Conservation (phyloP, 2,888 invertebrate genomes). For the Torymus auratus region DNA sequence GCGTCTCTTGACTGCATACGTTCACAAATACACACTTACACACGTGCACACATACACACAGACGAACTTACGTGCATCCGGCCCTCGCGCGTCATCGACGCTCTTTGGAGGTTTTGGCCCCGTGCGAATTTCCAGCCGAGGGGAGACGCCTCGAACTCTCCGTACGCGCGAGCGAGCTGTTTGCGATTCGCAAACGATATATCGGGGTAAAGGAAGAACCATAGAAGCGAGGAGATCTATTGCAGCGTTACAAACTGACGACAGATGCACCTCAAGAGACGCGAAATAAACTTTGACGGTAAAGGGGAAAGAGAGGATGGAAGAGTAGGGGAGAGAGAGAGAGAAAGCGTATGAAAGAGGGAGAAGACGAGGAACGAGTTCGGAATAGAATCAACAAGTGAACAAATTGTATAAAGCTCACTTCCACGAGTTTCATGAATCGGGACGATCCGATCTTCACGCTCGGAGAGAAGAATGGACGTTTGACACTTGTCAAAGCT, state of each 20-base stretch:
- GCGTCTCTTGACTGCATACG: no score
- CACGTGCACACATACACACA: no score
- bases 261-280: slow-evolving; percentile 49
- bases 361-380: slow-evolving; percentile 8
- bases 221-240: slow-evolving; percentile 15
- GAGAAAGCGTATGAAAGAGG: no score
- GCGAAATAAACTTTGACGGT: slow-evolving; percentile 32
- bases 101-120: slow-evolving; percentile 16
- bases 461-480: no score
- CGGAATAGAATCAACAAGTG: slow-evolving; percentile 49
- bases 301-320: no score
- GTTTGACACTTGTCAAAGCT: no score
- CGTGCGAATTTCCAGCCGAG: slow-evolving; percentile 44
- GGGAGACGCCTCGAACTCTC: slow-evolving; percentile 18
- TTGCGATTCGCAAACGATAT: slow-evolving; percentile 46
- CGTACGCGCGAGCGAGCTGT: slow-evolving; percentile 7
- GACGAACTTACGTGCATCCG: background rate
- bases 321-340: no score
- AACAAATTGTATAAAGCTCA: slow-evolving; percentile 23
- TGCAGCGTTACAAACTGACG: background rate
- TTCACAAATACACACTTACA: no score
- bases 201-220: background rate
- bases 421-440: background rate
- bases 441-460: background rate
- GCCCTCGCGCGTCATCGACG: background rate